phyloP scores from a whole-genome alignment of 2,113 vertebrate species.

The Stegastes partitus region DNA sequence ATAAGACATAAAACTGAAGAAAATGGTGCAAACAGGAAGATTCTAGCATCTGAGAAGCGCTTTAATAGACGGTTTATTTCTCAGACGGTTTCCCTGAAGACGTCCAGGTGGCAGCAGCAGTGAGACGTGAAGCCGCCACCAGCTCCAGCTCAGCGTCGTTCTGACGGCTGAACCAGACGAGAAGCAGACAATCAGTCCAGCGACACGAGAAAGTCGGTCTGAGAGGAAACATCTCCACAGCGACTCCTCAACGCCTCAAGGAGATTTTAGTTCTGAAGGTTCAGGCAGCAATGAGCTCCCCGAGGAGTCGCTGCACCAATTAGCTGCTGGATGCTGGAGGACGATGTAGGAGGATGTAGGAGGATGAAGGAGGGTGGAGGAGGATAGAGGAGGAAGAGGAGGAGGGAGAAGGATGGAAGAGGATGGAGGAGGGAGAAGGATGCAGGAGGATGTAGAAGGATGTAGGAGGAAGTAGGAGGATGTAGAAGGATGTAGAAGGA shows the following conservation, averaged over 20 bases:
- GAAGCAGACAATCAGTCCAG: constrained; percentile 21
- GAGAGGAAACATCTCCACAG: neutral
- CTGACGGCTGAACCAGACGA: constrained; percentile 29
- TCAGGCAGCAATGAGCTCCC: constrained; percentile 60
- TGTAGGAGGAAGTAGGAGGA: no score
- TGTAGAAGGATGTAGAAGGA: no score
- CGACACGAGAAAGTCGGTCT: no score
- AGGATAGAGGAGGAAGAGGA: neutral
- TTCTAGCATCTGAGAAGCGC: no score
- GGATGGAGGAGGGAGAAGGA: no score
- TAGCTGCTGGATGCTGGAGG: constrained; percentile 29
- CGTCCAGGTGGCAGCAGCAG: neutral
- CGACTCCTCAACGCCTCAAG: no score
- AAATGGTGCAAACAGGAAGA: no score
- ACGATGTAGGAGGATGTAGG: no score
- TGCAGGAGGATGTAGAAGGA: no score
- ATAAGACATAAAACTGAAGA: no score
- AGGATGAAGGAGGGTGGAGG: no score
- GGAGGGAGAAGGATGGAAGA: neutral
- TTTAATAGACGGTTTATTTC: no score
- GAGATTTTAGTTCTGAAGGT: neutral
- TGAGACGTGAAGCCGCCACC: constrained; percentile 20
- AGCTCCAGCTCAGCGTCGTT: constrained; percentile 25
- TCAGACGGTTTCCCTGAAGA: neutral
- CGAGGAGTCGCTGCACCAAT: constrained; percentile 48